Conservation (phyloP, 2,797 vertebrate species). For the Chelon auratus region DNA sequence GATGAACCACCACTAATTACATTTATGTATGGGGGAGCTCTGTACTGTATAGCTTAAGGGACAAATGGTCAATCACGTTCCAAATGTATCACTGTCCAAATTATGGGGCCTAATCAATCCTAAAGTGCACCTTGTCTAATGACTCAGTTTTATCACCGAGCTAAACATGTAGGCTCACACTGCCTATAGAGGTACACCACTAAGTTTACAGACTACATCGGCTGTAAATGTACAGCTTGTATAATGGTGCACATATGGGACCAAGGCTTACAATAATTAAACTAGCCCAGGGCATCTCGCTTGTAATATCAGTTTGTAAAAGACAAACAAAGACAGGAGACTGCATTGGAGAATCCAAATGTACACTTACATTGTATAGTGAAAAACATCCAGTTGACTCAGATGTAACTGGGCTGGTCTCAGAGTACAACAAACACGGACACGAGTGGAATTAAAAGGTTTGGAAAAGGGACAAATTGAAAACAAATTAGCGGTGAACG, state of each 20-base stretch:
- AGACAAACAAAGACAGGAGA: constrained; percentile 29
- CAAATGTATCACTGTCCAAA: constrained; percentile 34
- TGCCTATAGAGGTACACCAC: constrained; percentile 62
- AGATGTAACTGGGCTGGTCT: constrained; percentile 76
- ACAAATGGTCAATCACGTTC: constrained; percentile 50
- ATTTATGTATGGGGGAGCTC: constrained; percentile 21
- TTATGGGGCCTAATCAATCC: constrained; percentile 28
- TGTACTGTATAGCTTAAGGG: constrained; percentile 22
- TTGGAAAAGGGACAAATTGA: constrained; percentile 39
- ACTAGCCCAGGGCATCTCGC: constrained; percentile 29
- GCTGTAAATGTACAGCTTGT: constrained; percentile 54
- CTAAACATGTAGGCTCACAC: constrained; percentile 58
- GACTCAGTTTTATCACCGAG: constrained; percentile 50
- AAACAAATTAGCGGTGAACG: constrained; percentile 33
- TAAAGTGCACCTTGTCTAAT: constrained; percentile 39
- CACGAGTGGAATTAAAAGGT: constrained; percentile 31
- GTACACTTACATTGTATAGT: constrained; percentile 51
- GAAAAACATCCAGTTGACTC: constrained; percentile 45
- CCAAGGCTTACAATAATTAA: constrained; percentile 59
- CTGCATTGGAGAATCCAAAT: constrained; percentile 33
- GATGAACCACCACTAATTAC: constrained; percentile 37
- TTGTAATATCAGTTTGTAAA: constrained; percentile 44
- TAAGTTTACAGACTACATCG: constrained; percentile 61
- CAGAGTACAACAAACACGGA: constrained; percentile 54
- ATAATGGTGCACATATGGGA: constrained; percentile 53